These are phyloP conservation scores for Leptopilina syphax DNA, from an alignment of 2,888 invertebrate genomes.

Conservation along the genomic window DNA sequence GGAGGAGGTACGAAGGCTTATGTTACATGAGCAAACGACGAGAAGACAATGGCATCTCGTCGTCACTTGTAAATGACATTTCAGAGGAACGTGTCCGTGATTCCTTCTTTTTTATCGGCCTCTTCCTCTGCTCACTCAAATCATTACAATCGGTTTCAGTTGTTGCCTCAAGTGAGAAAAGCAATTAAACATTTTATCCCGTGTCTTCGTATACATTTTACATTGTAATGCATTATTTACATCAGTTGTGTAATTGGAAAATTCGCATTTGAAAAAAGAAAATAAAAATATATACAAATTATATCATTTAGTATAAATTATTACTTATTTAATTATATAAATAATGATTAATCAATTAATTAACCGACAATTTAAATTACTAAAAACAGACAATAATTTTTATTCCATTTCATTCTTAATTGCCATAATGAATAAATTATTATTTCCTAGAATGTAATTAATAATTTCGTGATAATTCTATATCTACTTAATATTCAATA, in stretches of 20 bases:
- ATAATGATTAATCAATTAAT: too few species aligned
- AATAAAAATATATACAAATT: background rate
- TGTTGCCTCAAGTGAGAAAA: conserved; percentile 25
- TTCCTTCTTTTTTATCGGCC: conserved; percentile 56
- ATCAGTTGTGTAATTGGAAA: background rate
- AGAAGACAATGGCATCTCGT: conserved; percentile 60
- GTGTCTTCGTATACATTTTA: background rate
- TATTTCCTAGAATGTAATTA: too few species aligned
- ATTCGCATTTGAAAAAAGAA: background rate
- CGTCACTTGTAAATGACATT: conserved; percentile 58
- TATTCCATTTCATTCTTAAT: too few species aligned
- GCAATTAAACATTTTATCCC: background rate
- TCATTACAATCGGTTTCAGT: conserved; percentile 25
- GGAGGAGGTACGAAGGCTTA: conserved; percentile 49
- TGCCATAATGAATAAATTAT: too few species aligned
- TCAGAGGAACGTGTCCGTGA: conserved; percentile 64
- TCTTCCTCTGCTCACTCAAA: conserved; percentile 9
- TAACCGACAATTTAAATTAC: too few species aligned
- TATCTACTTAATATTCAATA: too few species aligned
- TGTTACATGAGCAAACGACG: conserved; percentile 45
- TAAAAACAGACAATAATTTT: too few species aligned
- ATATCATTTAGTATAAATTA: background rate
- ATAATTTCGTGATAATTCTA: too few species aligned
- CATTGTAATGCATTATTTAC: background rate
- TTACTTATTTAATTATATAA: background rate